Base-by-base conservation (phyloP, 1,140 invertebrate genomes). In the Drosophila pseudoobscura region DNA sequence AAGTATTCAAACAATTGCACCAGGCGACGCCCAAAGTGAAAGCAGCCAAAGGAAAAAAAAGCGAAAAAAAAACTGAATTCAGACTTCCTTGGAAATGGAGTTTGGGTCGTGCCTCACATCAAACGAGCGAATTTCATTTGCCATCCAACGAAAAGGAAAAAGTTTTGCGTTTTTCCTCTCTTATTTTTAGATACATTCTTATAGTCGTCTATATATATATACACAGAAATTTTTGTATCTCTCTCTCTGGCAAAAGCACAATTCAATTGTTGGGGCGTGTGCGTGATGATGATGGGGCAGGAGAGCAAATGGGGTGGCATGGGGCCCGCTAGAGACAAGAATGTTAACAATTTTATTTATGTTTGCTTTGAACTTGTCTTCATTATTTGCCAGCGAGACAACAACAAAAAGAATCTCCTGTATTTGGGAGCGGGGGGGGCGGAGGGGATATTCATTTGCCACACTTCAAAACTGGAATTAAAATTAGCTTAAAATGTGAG, bases 331-430 rank as follows among this genome's bases (percentile, higher is more conserved):
- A 58, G 68, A 69, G n/a, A 53, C 35, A 75, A 75, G 73, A 85
- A 87, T 88, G 84, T 75, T 87, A 88, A 87, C 83, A 87, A 83
- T 88, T 88, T 88, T 88, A 88, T 88, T 88, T 88, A 83, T 88
- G 83, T 88, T 88, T 78, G 84, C 83, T 88, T 88, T 88, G 83
- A 88, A 88, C 83, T 88, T 79, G 84, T 65, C 59, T 77, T 87
- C 83, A 87, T 87, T 87, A 87, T 87, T 82, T 82, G 83, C 43
- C 53, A 53, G 55, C 53, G 53, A 60, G 53, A 60, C 50, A 79
- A 62, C 55, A 64, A 52, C 69, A 65, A 57, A 43, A 65, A 58
- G 50, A 35, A 5, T 39, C 11, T 39, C 11, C 31, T 35, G 15
- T 15, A 15, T 15, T 15, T 15, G 15, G 0, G 15, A 15, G 15